Conservation (phyloP, 2,113 vertebrate species). For the Pogonocichla stellata region DNA sequence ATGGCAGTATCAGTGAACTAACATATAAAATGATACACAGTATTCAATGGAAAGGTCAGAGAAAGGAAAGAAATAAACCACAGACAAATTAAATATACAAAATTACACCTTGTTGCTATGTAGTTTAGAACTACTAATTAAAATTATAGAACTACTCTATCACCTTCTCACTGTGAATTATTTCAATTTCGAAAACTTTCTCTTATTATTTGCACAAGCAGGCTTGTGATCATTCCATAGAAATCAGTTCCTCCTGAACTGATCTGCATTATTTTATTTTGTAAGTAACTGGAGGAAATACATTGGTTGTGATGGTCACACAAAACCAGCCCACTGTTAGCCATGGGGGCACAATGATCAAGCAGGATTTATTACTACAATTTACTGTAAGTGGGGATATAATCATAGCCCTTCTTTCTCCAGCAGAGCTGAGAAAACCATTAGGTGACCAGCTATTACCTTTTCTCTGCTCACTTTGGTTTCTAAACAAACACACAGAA, state of each 20-base stretch:
- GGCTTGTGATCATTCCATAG: not conserved
- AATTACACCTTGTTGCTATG: not conserved
- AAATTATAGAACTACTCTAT: not conserved
- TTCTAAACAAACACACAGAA: not conserved
- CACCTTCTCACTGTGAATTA: not conserved
- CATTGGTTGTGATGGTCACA: not conserved
- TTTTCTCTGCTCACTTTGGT: not conserved
- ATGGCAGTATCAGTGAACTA: not conserved
- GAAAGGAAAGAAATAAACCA: not conserved
- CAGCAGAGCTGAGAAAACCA: not conserved
- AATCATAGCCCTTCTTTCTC: not conserved
- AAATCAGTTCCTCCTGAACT: not conserved
- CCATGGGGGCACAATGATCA: not conserved
- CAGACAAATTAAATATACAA: not conserved
- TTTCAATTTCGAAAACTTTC: not conserved
- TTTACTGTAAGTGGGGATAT: not conserved
- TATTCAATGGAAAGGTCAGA: not conserved
- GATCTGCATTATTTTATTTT: not conserved
- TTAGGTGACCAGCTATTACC: not conserved
- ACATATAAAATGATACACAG: not conserved
- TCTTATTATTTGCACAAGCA: not conserved
- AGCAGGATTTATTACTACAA: slow-evolving; percentile 22
- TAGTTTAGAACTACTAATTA: not conserved
- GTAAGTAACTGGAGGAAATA: not conserved
- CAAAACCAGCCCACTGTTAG: not conserved